Conservation (phyloP, 2,888 invertebrate species). For the Lasioglossum lativentre region DNA sequence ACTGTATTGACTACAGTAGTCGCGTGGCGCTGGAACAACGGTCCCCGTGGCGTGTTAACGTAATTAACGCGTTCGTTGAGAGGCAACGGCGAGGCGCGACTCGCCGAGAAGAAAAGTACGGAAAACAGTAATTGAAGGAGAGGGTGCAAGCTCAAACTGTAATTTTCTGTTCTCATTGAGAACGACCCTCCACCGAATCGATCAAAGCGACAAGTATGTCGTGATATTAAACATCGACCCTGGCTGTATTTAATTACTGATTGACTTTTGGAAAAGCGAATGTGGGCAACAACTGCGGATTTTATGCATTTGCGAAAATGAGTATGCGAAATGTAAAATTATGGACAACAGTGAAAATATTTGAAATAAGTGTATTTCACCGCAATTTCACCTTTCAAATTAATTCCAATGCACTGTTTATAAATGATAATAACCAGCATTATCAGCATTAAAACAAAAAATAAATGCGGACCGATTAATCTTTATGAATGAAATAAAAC, state of each 20-base stretch:
- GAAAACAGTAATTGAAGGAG: not conserved
- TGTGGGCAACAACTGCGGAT: too few relatives aligned
- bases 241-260: not conserved
- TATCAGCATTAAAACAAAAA: not conserved
- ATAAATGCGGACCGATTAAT: not conserved
- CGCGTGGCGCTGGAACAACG: not conserved
- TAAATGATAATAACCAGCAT: not conserved
- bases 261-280: too few relatives aligned
- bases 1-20: not conserved
- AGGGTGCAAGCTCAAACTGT: not conserved
- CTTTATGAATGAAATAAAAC: not conserved
- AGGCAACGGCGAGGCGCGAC: not conserved
- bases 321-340: too few relatives aligned
- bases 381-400: not conserved
- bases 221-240: not conserved
- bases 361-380: too few relatives aligned
- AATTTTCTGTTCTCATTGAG: not conserved
- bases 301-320: too few relatives aligned
- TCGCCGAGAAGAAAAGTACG: not conserved
- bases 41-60: constrained; percentile 25
- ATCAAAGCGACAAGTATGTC: not conserved
- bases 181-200: not conserved
- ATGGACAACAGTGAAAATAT: too few relatives aligned
- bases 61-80: constrained; percentile 33
- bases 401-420: not conserved